Evolutionary conservation across 2,888 invertebrate genomes (phyloP).

Genomic region (Monoplex corrugatus): DNA sequence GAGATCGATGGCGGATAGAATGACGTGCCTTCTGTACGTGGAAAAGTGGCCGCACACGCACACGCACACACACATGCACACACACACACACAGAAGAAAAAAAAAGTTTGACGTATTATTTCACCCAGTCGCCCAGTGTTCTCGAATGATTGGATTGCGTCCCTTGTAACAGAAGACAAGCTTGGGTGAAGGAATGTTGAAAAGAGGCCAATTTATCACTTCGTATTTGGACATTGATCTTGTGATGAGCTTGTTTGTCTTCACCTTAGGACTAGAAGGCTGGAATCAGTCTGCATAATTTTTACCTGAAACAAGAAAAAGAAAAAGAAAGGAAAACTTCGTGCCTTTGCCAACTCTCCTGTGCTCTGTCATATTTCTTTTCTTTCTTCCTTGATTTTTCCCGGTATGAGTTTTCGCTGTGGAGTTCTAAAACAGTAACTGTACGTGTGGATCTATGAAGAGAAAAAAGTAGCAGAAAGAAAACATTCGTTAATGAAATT

Average conservation of each 20-base stretch:
- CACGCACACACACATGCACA: no score
- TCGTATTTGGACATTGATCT: slow-evolving; percentile 23
- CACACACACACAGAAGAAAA: no score
- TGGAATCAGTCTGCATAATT: background rate
- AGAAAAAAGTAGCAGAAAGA: no score
- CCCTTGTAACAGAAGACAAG: slow-evolving; percentile 5
- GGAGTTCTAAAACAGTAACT: no score
- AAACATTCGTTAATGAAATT: no score
- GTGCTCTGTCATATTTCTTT: background rate
- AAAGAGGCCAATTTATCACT: background rate
- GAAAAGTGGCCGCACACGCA: no score
- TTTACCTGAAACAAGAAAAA: no score
- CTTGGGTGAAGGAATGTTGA: background rate
- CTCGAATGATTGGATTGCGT: slow-evolving; percentile 3
- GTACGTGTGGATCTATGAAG: no score
- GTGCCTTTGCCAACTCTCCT: no score
- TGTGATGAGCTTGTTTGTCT: background rate
- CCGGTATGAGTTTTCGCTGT: no score
- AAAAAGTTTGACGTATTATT: slow-evolving; percentile 17
- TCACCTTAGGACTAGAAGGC: background rate
- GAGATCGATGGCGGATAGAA: slow-evolving; percentile 41
- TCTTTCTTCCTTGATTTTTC: no score
- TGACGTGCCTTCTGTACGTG: background rate
- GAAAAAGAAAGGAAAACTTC: no score
- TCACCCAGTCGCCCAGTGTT: slow-evolving; percentile 12